A percentile compares a stretch with the other conserved stretches of the same genome.
phyloP scores from a whole-genome alignment of 2,113 vertebrate genomes.

The Daubentonia madagascariensis region DNA sequence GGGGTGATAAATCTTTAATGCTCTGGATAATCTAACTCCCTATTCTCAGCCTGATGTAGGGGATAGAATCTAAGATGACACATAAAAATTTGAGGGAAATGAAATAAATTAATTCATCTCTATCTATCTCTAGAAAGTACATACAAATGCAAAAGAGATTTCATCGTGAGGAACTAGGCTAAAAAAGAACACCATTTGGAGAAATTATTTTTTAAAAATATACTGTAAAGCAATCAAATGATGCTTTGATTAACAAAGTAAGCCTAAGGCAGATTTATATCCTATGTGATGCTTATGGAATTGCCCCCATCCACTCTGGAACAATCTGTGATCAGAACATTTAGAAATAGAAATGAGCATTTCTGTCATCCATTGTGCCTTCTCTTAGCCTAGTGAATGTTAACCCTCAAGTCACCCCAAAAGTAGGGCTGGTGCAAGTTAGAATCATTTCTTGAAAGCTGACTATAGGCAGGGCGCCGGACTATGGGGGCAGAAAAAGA shows the following conservation, averaged over 20 bases:
- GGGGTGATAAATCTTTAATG: constrained; percentile 63
- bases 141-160: neutral
- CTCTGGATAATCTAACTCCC: constrained; percentile 19
- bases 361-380: neutral
- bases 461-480: neutral
- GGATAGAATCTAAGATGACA: constrained; percentile 44
- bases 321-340: constrained; percentile 32
- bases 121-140: neutral
- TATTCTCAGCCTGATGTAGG: constrained; percentile 27
- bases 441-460: neutral
- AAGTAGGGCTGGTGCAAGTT: neutral
- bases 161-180: neutral
- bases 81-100: neutral
- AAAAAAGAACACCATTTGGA: neutral
- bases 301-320: neutral
- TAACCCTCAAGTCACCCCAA: neutral
- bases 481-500: neutral
- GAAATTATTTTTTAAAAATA: constrained; percentile 9
- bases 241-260: constrained; percentile 13
- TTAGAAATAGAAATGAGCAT: neutral
- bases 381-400: neutral
- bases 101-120: neutral
- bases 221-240: neutral
- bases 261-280: neutral
- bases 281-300: neutral